Evolutionary conservation across 2,113 vertebrate species (phyloP).

Genomic region (Crotalus helleri): DNA sequence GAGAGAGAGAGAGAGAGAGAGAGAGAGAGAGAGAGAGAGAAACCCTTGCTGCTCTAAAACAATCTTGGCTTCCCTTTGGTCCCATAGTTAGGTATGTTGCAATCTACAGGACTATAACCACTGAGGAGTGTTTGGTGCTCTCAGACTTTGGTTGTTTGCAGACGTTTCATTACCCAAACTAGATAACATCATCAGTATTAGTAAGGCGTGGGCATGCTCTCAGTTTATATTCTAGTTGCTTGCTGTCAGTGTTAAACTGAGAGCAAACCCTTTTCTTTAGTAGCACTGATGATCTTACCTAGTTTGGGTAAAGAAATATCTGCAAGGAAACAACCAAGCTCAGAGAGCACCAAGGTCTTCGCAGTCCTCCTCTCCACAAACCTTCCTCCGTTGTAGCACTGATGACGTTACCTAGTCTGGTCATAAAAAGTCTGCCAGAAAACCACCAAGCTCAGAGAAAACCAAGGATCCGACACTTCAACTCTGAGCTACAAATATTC

Average conservation of each 20-base stretch:
- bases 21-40: neutral
- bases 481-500: neutral
- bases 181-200: neutral
- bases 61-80: neutral
- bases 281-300: too few species aligned
- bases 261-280: too few species aligned
- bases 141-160: neutral
- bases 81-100: neutral
- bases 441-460: neutral
- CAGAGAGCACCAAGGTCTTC: too few species aligned
- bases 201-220: neutral
- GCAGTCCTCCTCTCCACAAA: too few species aligned
- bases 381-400: too few species aligned
- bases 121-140: neutral
- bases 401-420: neutral
- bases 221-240: neutral
- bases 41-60: neutral
- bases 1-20: neutral
- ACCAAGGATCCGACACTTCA: neutral
- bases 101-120: neutral
- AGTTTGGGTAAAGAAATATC: neutral
- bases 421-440: neutral
- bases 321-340: neutral
- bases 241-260: neutral
- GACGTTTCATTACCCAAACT: neutral